phyloP scores from a whole-genome alignment of 2,113 vertebrate genomes.

The Melierax canorus region DNA sequence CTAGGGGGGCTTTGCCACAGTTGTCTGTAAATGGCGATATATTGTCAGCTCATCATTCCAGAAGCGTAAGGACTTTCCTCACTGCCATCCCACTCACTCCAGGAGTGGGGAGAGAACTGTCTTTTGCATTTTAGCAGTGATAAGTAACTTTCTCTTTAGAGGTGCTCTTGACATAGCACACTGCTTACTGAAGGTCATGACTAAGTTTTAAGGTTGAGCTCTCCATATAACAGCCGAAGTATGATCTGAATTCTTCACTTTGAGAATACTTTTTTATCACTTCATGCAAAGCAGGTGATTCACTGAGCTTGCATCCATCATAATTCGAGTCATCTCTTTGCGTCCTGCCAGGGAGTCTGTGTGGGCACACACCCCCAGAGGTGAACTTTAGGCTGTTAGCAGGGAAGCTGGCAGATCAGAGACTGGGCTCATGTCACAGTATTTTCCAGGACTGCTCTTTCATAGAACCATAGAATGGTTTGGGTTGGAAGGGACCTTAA shows the following conservation, averaged over 20 bases:
- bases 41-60: not conserved
- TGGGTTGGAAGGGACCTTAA: not conserved
- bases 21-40: not conserved
- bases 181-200: not conserved
- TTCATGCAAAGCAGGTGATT: not conserved
- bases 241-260: not conserved
- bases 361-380: not conserved
- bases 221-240: not conserved
- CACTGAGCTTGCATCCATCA: not conserved
- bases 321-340: not conserved
- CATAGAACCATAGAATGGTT: no score
- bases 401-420: not conserved
- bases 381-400: not conserved
- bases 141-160: not conserved
- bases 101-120: not conserved
- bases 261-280: not conserved
- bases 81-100: not conserved
- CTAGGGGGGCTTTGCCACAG: not conserved
- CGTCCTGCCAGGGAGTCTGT: rapidly evolving
- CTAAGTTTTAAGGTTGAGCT: not conserved
- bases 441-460: not conserved
- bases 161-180: not conserved
- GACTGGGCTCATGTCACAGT: not conserved
- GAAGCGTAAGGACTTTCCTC: not conserved
- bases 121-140: not conserved